Base-by-base conservation (phyloP, 2,113 vertebrate genomes). In the Sigmodon hispidus region DNA sequence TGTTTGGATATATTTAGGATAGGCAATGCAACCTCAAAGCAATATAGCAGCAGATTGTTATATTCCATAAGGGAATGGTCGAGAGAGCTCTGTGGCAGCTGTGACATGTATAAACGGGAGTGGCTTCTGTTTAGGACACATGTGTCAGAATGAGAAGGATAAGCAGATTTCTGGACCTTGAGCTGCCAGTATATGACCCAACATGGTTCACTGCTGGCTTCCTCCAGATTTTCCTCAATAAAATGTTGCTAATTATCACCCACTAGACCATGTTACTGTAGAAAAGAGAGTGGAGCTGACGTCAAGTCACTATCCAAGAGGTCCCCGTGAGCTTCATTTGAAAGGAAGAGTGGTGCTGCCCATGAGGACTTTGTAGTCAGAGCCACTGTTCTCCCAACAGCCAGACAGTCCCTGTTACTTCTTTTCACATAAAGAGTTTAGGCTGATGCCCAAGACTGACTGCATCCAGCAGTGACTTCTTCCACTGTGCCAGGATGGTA, bases 381-480 rank as follows among this genome's bases (percentile, higher is more conserved):
- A 19, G 59, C 8, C 31, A 55, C 61, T 81, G 34, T 76, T 86
- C 59, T 83, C 63, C 75, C 6, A 65, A 55, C 7, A n/a, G 36
- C 31, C 7, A 22, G 40, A 12, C 24, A 73, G 17, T 17, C n/a
- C 19, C 6, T 90, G 5, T 24, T 90, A 24, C 61, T 65, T 48
- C 61, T 90, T 92, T 79, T 61, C 29, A 65, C 77, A 52, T 45
- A 43, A 81, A 45, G 34, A 75, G 36, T 48, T 75, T 43, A 86
- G 65, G 29, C 7, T 83, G 19, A 21, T 89, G 24, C 40, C 52
- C 9, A 0, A 86, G 43, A 72, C 7, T 11, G 31, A 73, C 21
- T 69, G 19, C 11, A 3, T 4, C 9, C 8, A n/a, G 11, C 17
- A 10, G 0, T 3, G 0, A 4, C 13, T 70, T 83, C 22, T 1